These are phyloP conservation scores for Microhierax caerulescens DNA, from an alignment of 2,797 vertebrate species.

Conservation along the genomic window DNA sequence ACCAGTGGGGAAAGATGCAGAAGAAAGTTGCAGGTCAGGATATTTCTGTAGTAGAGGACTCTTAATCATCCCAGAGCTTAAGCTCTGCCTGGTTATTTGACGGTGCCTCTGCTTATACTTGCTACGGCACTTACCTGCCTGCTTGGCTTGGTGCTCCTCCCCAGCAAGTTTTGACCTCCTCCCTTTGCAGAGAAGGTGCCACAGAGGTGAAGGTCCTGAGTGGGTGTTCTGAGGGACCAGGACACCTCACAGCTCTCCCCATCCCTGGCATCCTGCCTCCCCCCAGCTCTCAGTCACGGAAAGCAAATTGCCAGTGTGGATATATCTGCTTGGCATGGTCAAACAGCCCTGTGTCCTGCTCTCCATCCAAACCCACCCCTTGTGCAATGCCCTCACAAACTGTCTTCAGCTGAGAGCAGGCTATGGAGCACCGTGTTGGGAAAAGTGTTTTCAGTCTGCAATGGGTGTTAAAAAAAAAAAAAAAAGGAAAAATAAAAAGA, in stretches of 20 bases:
- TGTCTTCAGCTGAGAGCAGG: neutral
- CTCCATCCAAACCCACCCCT: neutral
- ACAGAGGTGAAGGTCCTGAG: neutral
- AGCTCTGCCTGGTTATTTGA: neutral
- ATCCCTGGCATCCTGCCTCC: neutral
- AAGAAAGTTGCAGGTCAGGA: neutral
- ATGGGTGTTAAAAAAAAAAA: rapidly evolving
- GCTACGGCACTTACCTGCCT: neutral
- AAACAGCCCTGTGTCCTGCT: rapidly evolving
- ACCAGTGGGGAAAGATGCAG: neutral
- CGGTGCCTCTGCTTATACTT: neutral
- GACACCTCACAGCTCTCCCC: neutral
- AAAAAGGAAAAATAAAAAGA: neutral
- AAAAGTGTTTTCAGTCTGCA: neutral
- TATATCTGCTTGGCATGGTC: neutral
- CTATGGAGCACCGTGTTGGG: neutral
- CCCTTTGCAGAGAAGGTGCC: neutral
- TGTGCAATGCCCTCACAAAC: neutral
- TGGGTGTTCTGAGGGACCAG: neutral
- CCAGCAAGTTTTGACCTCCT: neutral
- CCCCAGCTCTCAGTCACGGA: neutral
- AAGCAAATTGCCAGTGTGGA: neutral
- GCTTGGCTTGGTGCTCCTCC: neutral
- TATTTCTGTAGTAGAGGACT: neutral
- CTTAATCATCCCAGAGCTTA: neutral